A percentile compares a stretch with the other conserved stretches of the same genome.
phyloP scores from a whole-genome alignment of 2,113 vertebrate species.

The Plotosus lineatus region DNA sequence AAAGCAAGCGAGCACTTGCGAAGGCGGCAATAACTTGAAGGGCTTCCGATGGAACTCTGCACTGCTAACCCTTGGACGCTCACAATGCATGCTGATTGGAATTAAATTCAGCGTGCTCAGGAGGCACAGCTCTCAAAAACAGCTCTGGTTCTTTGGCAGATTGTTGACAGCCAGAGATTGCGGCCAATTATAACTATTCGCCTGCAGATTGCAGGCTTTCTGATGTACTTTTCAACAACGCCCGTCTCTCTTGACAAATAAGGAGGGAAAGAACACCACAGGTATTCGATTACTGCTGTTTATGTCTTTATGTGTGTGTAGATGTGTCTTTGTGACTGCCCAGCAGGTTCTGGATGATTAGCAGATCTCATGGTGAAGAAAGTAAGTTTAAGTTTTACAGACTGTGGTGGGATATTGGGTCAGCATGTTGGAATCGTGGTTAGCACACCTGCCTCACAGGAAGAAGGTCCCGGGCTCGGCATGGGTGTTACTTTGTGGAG shows the following conservation, averaged over 20 bases:
- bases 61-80: slow-evolving; percentile 17
- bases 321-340: neutral
- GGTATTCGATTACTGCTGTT: slow-evolving; percentile 11
- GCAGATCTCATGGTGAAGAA: slow-evolving; percentile 6
- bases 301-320: neutral
- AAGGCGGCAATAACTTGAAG: slow-evolving; percentile 17
- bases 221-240: neutral
- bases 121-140: neutral
- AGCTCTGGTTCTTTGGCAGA: neutral
- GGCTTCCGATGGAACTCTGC: slow-evolving; percentile 22
- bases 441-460: no score
- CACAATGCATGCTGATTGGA: slow-evolving; percentile 44
- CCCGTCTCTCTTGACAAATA: slow-evolving; percentile 10
- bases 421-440: no score
- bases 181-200: slow-evolving; percentile 36
- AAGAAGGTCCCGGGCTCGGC: no score
- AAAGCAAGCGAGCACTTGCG: slow-evolving; percentile 14
- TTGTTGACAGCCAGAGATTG: slow-evolving; percentile 24
- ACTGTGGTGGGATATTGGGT: no score
- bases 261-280: slow-evolving; percentile 13
- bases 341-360: slow-evolving; percentile 2
- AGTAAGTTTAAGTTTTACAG: neutral
- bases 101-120: slow-evolving; percentile 15
- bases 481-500: no score
- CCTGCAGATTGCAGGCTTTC: slow-evolving; percentile 18